Percentiles rank a stretch among this genome's conserved stretches.
These are phyloP conservation scores for Sebastes matsubarae DNA, from an alignment of 2,797 vertebrate genomes.

Conservation along the genomic window DNA sequence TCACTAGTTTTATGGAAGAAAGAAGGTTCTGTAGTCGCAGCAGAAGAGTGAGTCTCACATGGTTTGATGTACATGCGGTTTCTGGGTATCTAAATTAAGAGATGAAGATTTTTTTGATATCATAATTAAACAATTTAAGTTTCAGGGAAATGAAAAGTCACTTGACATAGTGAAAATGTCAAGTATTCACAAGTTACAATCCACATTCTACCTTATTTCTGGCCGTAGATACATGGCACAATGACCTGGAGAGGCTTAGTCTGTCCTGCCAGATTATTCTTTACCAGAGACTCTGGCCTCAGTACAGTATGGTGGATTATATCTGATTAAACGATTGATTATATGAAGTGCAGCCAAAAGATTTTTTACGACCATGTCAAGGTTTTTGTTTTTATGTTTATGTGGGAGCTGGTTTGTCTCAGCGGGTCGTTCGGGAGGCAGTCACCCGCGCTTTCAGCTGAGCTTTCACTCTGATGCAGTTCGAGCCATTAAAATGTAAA, in stretches of 20 bases:
- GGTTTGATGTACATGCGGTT: too few species aligned
- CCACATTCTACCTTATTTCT: neutral
- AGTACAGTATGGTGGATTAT: neutral
- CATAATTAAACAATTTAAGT: fast-evolving
- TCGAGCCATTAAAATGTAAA: conserved; percentile 72
- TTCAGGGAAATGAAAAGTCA: too few species aligned
- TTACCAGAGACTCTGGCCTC: neutral
- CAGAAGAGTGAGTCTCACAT: too few species aligned
- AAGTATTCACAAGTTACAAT: neutral
- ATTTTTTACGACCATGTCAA: conserved; percentile 26
- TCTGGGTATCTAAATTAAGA: too few species aligned
- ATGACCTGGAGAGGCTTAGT: neutral
- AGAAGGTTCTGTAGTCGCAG: too few species aligned
- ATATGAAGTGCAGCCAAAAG: neutral
- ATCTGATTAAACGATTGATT: neutral
- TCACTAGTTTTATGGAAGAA: too few species aligned
- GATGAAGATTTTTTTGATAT: too few species aligned
- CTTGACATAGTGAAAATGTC: neutral
- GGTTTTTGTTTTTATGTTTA: conserved; percentile 16
- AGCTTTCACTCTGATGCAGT: conserved; percentile 67
- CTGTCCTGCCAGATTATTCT: neutral
- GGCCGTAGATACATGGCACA: neutral
- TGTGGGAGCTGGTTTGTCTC: conserved; percentile 28
- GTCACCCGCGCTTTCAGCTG: conserved; percentile 64
- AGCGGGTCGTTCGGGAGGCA: conserved; percentile 31